phyloP scores from a whole-genome alignment of 2,797 vertebrate genomes.

The Poecilia wingei region DNA sequence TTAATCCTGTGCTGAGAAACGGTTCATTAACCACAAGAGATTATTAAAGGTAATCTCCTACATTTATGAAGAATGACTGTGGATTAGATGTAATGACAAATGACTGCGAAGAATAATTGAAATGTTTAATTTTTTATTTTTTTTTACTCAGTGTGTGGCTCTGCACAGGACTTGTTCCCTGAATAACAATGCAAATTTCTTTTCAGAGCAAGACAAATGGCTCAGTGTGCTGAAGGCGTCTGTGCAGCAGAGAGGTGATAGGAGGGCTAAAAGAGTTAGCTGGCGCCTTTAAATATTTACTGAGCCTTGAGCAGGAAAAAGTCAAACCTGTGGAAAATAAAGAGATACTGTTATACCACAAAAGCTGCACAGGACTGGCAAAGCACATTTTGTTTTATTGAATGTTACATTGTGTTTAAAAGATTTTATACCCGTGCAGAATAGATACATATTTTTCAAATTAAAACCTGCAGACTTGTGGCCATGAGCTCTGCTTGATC shows the following conservation, averaged over 20 bases:
- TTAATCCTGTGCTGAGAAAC: constrained; percentile 42
- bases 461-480: background rate
- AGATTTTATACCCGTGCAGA: background rate
- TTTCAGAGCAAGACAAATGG: constrained; percentile 59
- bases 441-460: background rate
- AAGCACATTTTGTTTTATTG: background rate
- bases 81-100: constrained; percentile 45
- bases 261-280: constrained; percentile 38
- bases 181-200: constrained; percentile 39
- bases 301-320: constrained; percentile 21
- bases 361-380: background rate
- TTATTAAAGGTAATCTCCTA: constrained; percentile 25
- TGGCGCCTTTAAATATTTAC: constrained; percentile 15
- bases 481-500: background rate
- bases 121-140: constrained; percentile 49
- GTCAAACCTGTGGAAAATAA: constrained; percentile 2
- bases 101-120: constrained; percentile 59
- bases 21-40: constrained; percentile 26
- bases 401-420: background rate
- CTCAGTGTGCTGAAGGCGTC: constrained; percentile 51
- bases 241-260: constrained; percentile 58
- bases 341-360: constrained; percentile 12
- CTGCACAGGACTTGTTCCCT: constrained; percentile 26
- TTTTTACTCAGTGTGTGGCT: constrained; percentile 40
- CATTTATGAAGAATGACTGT: constrained; percentile 23